phyloP scores from a whole-genome alignment of 1,140 invertebrate genomes.

The Tetraneura akinire region DNA sequence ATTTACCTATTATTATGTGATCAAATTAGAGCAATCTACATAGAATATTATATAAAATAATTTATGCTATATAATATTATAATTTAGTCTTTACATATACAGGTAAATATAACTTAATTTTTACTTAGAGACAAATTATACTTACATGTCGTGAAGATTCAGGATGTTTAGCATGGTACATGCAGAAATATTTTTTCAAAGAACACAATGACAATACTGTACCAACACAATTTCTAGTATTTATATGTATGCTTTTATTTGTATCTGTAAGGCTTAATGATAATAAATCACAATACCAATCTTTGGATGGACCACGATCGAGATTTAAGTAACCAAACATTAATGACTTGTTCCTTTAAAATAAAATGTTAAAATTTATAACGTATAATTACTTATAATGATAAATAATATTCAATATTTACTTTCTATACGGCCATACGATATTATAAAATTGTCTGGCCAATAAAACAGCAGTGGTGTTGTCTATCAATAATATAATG shows the following conservation, averaged over 20 bases:
- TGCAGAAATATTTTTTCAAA: slow-evolving; percentile 94
- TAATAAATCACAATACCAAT: slow-evolving; percentile 89
- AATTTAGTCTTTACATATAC: too few species aligned
- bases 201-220: slow-evolving; percentile 96
- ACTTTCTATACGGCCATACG: slow-evolving; percentile 94
- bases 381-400: slow-evolving; percentile 39
- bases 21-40: too few species aligned
- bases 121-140: not conserved
- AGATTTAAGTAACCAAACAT: slow-evolving; percentile 91
- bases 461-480: slow-evolving; percentile 81
- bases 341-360: slow-evolving; percentile 80
- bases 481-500: slow-evolving; percentile 85
- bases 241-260: slow-evolving; percentile 82
- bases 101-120: too few species aligned
- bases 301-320: slow-evolving; percentile 76
- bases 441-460: slow-evolving; percentile 88
- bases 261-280: slow-evolving; percentile 76
- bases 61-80: too few species aligned
- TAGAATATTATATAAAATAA: too few species aligned
- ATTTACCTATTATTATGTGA: too few species aligned
- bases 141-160: slow-evolving; percentile 55
- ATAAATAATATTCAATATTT: slow-evolving; percentile 56
- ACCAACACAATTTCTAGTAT: slow-evolving; percentile 94
- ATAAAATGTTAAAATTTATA: slow-evolving; percentile 48
- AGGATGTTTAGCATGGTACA: slow-evolving; percentile 94